A percentile compares a stretch with the other conserved stretches of the same genome.
Conservation (phyloP, 1,140 invertebrate species). For the Brachystomella parvula region DNA sequence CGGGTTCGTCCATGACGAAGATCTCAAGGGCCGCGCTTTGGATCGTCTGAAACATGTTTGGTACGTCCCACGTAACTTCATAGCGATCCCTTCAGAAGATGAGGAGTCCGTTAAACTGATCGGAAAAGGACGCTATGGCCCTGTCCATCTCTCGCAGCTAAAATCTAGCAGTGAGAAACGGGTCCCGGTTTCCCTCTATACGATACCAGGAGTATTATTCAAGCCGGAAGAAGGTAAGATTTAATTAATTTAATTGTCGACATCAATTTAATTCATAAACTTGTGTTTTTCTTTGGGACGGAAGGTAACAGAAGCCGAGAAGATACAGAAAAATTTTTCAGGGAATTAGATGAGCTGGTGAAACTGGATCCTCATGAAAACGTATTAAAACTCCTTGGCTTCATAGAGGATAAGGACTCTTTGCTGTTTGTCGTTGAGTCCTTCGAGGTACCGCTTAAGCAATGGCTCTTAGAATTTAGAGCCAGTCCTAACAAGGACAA, state of each 20-base stretch:
- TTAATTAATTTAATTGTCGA: neutral
- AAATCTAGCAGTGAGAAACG: slow-evolving; percentile 22
- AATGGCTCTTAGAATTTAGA: slow-evolving; percentile 22
- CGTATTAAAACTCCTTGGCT: slow-evolving; percentile 64
- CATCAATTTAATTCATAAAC: neutral
- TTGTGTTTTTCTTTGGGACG: neutral
- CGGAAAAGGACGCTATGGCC: slow-evolving; percentile 64
- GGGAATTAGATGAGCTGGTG: slow-evolving; percentile 63
- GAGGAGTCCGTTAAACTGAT: slow-evolving; percentile 49
- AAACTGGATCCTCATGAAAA: slow-evolving; percentile 59
- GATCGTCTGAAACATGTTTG: slow-evolving; percentile 64
- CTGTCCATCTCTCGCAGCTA: slow-evolving; percentile 47
- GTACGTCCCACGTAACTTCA: slow-evolving; percentile 59
- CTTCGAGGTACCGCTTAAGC: slow-evolving; percentile 26
- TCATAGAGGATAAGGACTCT: slow-evolving; percentile 57
- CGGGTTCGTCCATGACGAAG: slow-evolving; percentile 33
- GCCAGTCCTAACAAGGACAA: slow-evolving; percentile 11
- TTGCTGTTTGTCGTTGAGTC: slow-evolving; percentile 34
- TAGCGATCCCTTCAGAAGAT: slow-evolving; percentile 49
- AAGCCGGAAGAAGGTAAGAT: slow-evolving; percentile 7
- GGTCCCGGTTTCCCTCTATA: slow-evolving; percentile 27
- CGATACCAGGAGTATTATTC: slow-evolving; percentile 14
- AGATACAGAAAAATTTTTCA: slow-evolving; percentile 22
- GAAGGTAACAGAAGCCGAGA: slow-evolving; percentile 24
- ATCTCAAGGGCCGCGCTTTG: slow-evolving; percentile 31